phyloP scores from a whole-genome alignment of 2,113 vertebrate species.

The Onychostoma macrolepis region DNA sequence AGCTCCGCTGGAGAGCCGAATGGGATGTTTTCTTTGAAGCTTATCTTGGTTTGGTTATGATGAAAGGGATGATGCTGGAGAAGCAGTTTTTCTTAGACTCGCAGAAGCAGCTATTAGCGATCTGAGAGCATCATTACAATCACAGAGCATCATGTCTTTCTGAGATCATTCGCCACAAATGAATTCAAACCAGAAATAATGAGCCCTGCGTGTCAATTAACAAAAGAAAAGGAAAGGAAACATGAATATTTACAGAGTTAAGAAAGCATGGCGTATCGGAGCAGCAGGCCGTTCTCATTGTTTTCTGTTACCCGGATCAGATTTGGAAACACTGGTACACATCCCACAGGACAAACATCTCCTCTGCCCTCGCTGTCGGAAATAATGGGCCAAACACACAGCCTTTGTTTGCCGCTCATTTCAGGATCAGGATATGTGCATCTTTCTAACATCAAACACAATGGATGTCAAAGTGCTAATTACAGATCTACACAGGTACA shows the following conservation, averaged over 20 bases:
- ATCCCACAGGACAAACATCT: slow-evolving; percentile 70
- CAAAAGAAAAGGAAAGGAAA: slow-evolving; percentile 3
- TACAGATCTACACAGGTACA: slow-evolving; percentile 68
- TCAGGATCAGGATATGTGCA: slow-evolving; percentile 69
- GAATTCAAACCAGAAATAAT: slow-evolving; percentile 36
- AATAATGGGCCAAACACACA: slow-evolving; percentile 65
- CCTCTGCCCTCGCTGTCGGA: slow-evolving; percentile 69
- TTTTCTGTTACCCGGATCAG: slow-evolving; percentile 63
- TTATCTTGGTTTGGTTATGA: neutral
- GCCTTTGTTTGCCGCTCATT: slow-evolving; percentile 65
- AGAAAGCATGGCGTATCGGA: slow-evolving; percentile 15
- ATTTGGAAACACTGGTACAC: slow-evolving; percentile 64
- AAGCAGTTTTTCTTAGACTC: slow-evolving; percentile 18
- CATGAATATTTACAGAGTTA: slow-evolving; percentile 50
- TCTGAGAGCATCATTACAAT: slow-evolving; percentile 23
- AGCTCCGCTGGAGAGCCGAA: neutral
- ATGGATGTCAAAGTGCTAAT: slow-evolving; percentile 72
- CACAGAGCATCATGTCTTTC: neutral
- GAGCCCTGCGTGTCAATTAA: slow-evolving; percentile 29
- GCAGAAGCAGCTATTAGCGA: slow-evolving; percentile 3
- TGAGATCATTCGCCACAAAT: slow-evolving; percentile 16
- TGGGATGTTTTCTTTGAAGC: slow-evolving; percentile 10
- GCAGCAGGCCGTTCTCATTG: slow-evolving; percentile 32
- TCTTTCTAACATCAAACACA: slow-evolving; percentile 77
- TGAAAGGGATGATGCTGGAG: slow-evolving; percentile 16